These are phyloP conservation scores for Paralichthys olivaceus DNA, from an alignment of 2,113 vertebrate species.

Conservation along the genomic window DNA sequence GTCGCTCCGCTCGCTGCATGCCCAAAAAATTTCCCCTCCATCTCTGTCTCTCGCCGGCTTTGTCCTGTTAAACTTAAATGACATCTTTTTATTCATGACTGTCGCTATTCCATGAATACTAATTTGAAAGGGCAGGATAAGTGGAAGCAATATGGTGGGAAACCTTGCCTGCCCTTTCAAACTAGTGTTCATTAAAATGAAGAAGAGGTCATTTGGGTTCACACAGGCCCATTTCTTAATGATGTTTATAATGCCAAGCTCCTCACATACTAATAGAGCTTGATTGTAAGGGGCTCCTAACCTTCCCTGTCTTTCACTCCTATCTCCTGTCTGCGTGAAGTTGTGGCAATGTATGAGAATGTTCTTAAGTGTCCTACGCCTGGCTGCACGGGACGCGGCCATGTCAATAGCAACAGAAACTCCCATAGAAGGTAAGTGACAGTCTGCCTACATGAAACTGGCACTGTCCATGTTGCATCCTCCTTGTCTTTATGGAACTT, in stretches of 20 bases:
- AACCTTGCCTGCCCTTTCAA: conserved; percentile 77
- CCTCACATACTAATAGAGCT: conserved; percentile 79
- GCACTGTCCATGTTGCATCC: conserved; percentile 41
- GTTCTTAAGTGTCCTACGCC: conserved; percentile 99
- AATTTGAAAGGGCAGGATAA: conserved; percentile 77
- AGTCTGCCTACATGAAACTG: conserved; percentile 13
- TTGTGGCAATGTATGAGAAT: conserved; percentile 99
- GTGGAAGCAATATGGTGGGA: conserved; percentile 78
- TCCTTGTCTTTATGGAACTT: conserved; percentile 10
- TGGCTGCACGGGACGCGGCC: conserved; percentile 99
- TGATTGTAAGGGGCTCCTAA: conserved; percentile 84
- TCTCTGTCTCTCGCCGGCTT: conserved; percentile 59
- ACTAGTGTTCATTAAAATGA: conserved; percentile 79
- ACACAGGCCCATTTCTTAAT: conserved; percentile 76
- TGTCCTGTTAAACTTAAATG: conserved; percentile 79
- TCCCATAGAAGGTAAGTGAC: conserved; percentile 98
- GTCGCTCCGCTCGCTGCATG: conserved; percentile 67
- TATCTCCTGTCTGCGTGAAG: conserved; percentile 89
- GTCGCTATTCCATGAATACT: conserved; percentile 76
- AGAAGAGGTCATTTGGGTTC: conserved; percentile 79
- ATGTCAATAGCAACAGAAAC: conserved; percentile 99
- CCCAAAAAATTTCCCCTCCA: conserved; percentile 40
- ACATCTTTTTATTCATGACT: conserved; percentile 80
- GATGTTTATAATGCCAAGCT: conserved; percentile 81
- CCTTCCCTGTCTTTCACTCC: conserved; percentile 90